Evolutionary conservation across 1,140 invertebrate species (phyloP).

Genomic region (Uloborus diversus): DNA sequence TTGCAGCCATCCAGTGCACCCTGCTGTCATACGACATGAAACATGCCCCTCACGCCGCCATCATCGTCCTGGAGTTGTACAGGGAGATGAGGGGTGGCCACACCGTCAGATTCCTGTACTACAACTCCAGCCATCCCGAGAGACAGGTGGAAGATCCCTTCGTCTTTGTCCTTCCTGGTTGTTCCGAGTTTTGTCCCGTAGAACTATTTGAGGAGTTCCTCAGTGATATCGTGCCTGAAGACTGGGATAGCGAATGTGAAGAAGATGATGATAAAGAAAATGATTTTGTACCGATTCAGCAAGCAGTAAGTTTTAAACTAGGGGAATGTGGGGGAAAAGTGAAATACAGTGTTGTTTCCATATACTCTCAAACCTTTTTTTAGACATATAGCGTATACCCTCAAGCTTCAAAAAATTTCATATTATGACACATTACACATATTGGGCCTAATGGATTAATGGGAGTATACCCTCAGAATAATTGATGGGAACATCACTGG

Average conservation of each 20-base stretch:
- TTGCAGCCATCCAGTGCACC: background rate
- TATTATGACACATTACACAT: too few species aligned
- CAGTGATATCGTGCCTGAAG: background rate
- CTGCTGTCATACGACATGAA: background rate
- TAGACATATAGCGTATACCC: too few species aligned
- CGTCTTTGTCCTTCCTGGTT: background rate
- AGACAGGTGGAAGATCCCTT: background rate
- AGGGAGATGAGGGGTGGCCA: background rate
- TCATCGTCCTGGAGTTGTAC: background rate
- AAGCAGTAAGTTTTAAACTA: background rate
- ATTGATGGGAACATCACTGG: too few species aligned
- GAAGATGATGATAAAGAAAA: too few species aligned
- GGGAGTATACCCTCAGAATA: too few species aligned
- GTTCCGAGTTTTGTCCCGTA: background rate
- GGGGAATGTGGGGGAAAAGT: too few species aligned
- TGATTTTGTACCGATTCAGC: background rate
- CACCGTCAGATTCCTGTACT: background rate
- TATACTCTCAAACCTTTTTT: too few species aligned
- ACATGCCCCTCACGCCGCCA: background rate
- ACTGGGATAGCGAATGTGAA: background rate
- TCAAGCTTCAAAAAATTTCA: too few species aligned
- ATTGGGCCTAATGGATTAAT: too few species aligned
- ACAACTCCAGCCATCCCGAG: background rate
- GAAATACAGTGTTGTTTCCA: too few species aligned
- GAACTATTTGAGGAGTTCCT: background rate